phyloP scores from a whole-genome alignment of 2,797 vertebrate genomes.

The Arnoldichthys spilopterus region DNA sequence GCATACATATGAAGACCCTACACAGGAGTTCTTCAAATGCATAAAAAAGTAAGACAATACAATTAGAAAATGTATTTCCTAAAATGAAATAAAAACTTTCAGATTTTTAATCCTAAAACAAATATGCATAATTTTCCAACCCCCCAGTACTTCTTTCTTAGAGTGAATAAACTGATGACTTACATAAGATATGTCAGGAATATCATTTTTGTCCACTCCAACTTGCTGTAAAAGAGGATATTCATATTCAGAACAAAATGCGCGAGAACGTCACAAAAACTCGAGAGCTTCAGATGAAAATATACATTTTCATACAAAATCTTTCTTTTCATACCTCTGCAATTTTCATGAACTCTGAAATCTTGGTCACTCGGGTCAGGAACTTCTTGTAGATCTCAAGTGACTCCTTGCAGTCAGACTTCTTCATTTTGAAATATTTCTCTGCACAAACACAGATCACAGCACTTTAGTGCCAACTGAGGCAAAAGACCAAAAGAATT shows the following conservation, averaged over 20 bases:
- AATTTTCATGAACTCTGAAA: slow-evolving; percentile 98
- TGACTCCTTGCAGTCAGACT: slow-evolving; percentile 97
- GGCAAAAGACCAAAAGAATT: neutral
- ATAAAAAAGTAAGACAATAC: too few species aligned
- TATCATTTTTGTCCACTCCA: slow-evolving; percentile 99
- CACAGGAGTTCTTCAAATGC: too few species aligned
- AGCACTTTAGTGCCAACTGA: neutral
- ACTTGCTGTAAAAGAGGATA: slow-evolving; percentile 85
- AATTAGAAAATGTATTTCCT: too few species aligned
- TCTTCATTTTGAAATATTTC: slow-evolving; percentile 99
- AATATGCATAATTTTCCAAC: too few species aligned
- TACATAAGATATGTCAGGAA: slow-evolving; percentile 98
- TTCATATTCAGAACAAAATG: slow-evolving; percentile 45
- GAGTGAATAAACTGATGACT: slow-evolving; percentile 62
- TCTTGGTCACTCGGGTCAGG: slow-evolving; percentile 96
- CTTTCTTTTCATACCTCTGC: slow-evolving; percentile 84
- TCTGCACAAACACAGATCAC: slow-evolving; percentile 74
- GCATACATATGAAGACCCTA: too few species aligned
- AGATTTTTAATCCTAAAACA: too few species aligned
- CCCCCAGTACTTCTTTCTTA: too few species aligned
- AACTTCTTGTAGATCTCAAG: slow-evolving; percentile 99
- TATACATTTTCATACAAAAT: neutral
- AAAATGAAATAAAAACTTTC: too few species aligned
- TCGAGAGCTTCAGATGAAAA: too few species aligned
- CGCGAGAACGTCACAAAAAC: neutral